Evolutionary conservation across 2,797 vertebrate species (phyloP), one percentile per base, ranked within the genome.

Genomic region (Parauchenoglanis punctatus): DNA sequence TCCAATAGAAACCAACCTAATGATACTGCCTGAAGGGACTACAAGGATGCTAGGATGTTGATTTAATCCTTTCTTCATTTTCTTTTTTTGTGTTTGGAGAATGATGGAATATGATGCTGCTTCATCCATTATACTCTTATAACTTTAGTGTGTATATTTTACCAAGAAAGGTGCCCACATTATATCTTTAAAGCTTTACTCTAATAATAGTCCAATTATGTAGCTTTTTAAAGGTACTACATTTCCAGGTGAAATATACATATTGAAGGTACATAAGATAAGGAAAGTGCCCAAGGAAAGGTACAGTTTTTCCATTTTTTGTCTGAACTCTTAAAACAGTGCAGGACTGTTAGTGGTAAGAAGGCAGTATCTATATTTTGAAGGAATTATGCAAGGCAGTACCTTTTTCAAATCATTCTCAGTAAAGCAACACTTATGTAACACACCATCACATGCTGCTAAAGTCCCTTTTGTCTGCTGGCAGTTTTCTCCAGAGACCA

Each of bases 291-390:
- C 10, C 7, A 31, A 72, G 8, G 2, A 44, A 72, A 44, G 23
- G 68, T 20, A 18, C 15, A 44, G 17, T 44, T 12, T 20, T 20
- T 11, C 3, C 5, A 2, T 40, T 6, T 18, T 11, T 35, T 82
- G 52, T 73, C n/a, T 44, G 12, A 80, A 58, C 31, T 59, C 31
- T 28, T 18, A 6, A 81, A 40, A 81, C 58, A 63, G 35, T 61
- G 15, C 12, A 46, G 13, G 35, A 11, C 23, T 81, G 46, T 81
- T 78, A 20, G 10, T 35, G 7, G 49, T 67, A 35, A 77, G 23
- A 58, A 6, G 61, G 46, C 40, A 68, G 17, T 58, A 10, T 70
- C 61, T 86, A 68, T 81, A 72, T 86, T 86, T 81, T 56, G 40
- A 31, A 86, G 40, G 85, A 68, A 59, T 49, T 85, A 76, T 49